phyloP scores from a whole-genome alignment of 2,888 invertebrate species.

The Hydroisotoma schaefferi region DNA sequence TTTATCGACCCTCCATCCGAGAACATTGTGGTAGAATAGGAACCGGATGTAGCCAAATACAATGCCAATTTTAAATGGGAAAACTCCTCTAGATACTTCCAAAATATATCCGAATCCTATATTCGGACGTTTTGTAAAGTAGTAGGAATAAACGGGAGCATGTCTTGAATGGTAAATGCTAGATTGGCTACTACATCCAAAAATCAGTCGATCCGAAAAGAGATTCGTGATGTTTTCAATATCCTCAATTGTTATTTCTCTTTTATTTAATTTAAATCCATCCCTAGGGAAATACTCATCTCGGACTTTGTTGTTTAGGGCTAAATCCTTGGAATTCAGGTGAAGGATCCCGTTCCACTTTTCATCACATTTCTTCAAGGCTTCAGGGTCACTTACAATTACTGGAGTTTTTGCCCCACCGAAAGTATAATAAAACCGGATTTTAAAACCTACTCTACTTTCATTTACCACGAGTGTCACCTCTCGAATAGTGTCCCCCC shows the following conservation, averaged over 20 bases:
- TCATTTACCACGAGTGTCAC: too few relatives aligned
- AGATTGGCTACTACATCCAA: conserved; percentile 21
- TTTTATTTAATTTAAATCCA: background rate
- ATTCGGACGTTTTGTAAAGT: conserved; percentile 28
- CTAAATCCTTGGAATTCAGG: conserved; percentile 15
- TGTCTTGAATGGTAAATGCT: too few relatives aligned
- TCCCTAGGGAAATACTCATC: conserved; percentile 6
- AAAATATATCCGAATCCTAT: conserved; percentile 26
- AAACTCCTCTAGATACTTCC: conserved; percentile 4
- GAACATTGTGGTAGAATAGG: conserved; percentile 9
- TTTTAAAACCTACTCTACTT: too few relatives aligned
- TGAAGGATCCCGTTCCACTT: conserved; percentile 24
- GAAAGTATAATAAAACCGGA: too few relatives aligned
- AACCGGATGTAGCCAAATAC: conserved; percentile 15
- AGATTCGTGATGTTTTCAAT: conserved; percentile 24
- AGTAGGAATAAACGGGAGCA: conserved; percentile 31
- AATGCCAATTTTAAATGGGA: conserved; percentile 20
- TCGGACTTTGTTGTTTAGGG: conserved; percentile 16
- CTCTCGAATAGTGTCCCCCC: too few relatives aligned
- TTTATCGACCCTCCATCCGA: conserved; percentile 15
- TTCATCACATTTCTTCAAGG: conserved; percentile 18
- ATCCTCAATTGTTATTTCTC: conserved; percentile 17
- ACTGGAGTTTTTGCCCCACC: too few relatives aligned
- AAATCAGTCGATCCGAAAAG: conserved; percentile 29
- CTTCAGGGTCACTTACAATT: too few relatives aligned